phyloP scores from a whole-genome alignment of 2,797 vertebrate species.

The Myotis myotis region DNA sequence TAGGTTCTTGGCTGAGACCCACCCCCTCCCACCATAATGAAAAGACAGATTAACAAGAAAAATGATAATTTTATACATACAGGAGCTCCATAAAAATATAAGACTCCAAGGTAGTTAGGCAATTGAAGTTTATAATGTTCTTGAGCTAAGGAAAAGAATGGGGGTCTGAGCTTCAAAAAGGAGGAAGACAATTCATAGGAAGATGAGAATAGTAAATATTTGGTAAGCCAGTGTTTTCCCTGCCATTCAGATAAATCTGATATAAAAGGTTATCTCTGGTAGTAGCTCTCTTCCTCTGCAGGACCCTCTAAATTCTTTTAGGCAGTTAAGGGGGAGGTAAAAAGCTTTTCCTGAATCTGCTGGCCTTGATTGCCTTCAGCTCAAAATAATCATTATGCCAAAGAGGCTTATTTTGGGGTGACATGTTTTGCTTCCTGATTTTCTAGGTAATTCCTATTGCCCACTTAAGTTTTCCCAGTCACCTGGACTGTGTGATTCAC shows the following conservation, averaged over 20 bases:
- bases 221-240: not conserved
- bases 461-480: not conserved
- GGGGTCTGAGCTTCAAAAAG: not conserved
- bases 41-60: not conserved
- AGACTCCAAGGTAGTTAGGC: not conserved
- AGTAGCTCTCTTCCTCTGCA: not conserved
- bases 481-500: not conserved
- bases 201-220: not conserved
- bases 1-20: not conserved
- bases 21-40: not conserved
- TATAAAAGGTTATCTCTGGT: not conserved
- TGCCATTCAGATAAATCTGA: not conserved
- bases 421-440: not conserved
- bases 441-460: not conserved
- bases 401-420: not conserved
- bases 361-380: not conserved
- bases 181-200: not conserved
- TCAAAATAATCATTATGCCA: not conserved
- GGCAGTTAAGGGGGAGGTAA: not conserved
- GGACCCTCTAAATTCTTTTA: not conserved
- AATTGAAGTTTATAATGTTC: not conserved
- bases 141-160: not conserved
- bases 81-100: not conserved
- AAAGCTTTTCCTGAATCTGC: not conserved
- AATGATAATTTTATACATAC: not conserved